Percentiles rank a stretch among this genome's conserved stretches.
phyloP scores from a whole-genome alignment of 2,888 invertebrate species.

The Xylocampa areola region DNA sequence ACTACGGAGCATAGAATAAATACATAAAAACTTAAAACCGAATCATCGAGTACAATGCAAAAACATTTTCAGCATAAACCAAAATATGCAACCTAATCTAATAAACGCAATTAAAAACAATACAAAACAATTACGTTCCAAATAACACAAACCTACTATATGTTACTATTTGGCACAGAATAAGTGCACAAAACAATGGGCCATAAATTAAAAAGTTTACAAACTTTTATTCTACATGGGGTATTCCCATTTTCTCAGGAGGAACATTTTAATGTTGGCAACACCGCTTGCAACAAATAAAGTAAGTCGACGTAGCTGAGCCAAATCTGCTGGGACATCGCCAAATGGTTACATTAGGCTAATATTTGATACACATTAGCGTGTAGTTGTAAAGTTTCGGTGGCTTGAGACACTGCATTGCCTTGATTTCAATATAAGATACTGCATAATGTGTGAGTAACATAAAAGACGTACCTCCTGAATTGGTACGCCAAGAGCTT shows the following conservation, averaged over 20 bases:
- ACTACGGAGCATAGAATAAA: too few species aligned
- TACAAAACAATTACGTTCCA: too few species aligned
- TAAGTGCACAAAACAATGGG: constrained; percentile 19
- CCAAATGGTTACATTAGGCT: constrained; percentile 76
- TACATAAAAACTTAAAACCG: too few species aligned
- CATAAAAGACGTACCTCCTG: too few species aligned
- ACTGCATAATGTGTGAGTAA: constrained; percentile 8
- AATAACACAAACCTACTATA: too few species aligned
- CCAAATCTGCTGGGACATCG: constrained; percentile 69
- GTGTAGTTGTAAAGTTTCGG: constrained; percentile 27
- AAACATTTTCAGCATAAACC: too few species aligned
- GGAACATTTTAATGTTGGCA: constrained; percentile 48
- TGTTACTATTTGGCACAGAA: constrained; percentile 17
- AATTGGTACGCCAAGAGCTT: too few species aligned
- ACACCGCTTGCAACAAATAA: constrained; percentile 56
- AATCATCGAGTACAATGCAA: too few species aligned
- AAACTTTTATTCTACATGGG: constrained; percentile 25
- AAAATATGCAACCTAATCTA: too few species aligned
- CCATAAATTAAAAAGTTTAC: constrained; percentile 38
- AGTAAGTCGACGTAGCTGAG: constrained; percentile 59
- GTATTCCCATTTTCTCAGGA: constrained; percentile 42
- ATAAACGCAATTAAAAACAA: too few species aligned
- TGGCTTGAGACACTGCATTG: constrained; percentile 26
- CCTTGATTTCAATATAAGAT: constrained; percentile 28
- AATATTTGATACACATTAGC: constrained; percentile 72